Evolutionary conservation across 1,140 invertebrate genomes (phyloP), one percentile per base, ranked within the genome.

Genomic region (silkworm (Bombyx mori)): DNA sequence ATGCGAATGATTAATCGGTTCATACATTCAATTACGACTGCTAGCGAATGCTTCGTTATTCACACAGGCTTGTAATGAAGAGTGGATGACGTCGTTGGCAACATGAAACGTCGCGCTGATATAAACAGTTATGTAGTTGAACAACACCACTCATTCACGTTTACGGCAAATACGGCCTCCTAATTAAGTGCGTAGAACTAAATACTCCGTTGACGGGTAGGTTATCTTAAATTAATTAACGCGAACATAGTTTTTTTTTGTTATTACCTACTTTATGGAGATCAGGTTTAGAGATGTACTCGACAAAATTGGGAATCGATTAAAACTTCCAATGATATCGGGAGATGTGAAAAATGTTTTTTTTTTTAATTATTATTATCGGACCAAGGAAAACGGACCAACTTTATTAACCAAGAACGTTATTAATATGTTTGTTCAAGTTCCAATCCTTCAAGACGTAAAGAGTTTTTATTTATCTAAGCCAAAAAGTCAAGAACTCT

Each of bases 1-100:
- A 63, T 75, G 80, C 77, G 77, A 83, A 74, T 79, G 68, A 76
- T 73, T 73, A 64, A 70, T 66, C 69, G 71, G 71, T 77, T 75
- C 61, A 72, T 74, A 71, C 63, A 77, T 71, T 67, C 66, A 62
- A 73, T 69, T 66, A 68, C 52, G 65, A 73, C 52, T 70, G 69
- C 63, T 53, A 61, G 74, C 79, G 76, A 77, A 66, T 69, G 68
- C 63, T 71, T 69, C 60, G 60, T 71, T 62, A 71, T 62, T 66
- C 58, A 66, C 67, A 43, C 61, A 49, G 54, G 52, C 56, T 49
- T 43, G 43, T 51, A 54, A 42, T 35, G 6, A 22, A 12, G 9
- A 54, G 54, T 68, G 49, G 47, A 35, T 57, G 44, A 61, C 59
- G 42, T 52, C 55, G 60, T 54, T 57, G 52, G 48, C 42, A 48